Percentiles rank a stretch among this genome's conserved stretches.
Conservation (phyloP, 2,888 invertebrate species). For the Junonia oenone region DNA sequence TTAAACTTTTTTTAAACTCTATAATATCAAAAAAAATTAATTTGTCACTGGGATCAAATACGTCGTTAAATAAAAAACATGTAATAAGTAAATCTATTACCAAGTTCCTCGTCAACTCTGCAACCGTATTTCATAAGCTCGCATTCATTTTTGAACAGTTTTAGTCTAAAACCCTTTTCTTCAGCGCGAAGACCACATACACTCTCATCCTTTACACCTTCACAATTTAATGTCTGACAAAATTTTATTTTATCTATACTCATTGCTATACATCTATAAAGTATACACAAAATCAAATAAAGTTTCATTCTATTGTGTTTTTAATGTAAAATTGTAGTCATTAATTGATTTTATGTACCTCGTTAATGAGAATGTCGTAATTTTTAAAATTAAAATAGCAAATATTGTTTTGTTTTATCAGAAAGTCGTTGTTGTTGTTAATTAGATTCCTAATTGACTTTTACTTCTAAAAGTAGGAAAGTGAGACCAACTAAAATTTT, state of each 20-base stretch:
- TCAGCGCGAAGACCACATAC: slow-evolving; percentile 52
- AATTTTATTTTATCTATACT: slow-evolving; percentile 37
- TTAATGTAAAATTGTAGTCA: too few relatives aligned
- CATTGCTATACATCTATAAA: slow-evolving; percentile 3
- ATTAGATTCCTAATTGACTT: too few relatives aligned
- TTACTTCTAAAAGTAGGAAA: too few relatives aligned
- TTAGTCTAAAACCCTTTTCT: slow-evolving; percentile 38
- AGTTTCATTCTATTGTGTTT: slow-evolving; percentile 11
- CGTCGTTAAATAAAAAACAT: too few relatives aligned
- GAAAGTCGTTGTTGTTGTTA: too few relatives aligned
- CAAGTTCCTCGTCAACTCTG: slow-evolving; percentile 37
- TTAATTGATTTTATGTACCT: too few relatives aligned
- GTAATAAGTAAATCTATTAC: slow-evolving; percentile 39
- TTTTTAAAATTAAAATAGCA: too few relatives aligned
- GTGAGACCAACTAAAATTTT: too few relatives aligned
- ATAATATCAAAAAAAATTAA: too few relatives aligned
- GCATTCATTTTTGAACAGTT: slow-evolving; percentile 54
- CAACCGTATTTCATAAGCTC: slow-evolving; percentile 52
- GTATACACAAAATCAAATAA: slow-evolving; percentile 9
- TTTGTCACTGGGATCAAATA: too few relatives aligned
- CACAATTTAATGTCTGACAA: slow-evolving; percentile 43
- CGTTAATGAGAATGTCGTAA: neutral
- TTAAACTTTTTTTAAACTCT: too few relatives aligned
- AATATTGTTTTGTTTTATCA: too few relatives aligned
- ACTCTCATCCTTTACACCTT: slow-evolving; percentile 18